Evolutionary conservation across 2,113 vertebrate genomes (phyloP).

Genomic region (Phylloscopus whistleri): DNA sequence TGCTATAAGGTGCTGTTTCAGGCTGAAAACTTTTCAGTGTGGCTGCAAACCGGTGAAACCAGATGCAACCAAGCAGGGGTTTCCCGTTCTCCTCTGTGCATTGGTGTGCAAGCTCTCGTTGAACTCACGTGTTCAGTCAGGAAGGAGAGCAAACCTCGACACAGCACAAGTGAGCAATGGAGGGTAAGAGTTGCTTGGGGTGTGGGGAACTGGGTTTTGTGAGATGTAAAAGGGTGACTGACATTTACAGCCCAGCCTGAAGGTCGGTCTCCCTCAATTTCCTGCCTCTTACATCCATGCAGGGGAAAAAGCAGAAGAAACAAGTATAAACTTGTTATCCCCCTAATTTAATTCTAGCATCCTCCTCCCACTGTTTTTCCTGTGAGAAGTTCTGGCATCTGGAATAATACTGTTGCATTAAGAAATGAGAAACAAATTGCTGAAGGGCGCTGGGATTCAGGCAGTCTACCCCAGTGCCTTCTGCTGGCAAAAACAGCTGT

Average conservation of each 20-base stretch:
- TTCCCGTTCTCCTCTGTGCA: neutral
- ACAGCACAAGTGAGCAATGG: rapidly evolving
- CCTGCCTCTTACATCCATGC: neutral
- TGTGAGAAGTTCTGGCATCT: neutral
- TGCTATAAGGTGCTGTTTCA: neutral
- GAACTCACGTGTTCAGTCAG: neutral
- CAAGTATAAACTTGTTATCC: neutral
- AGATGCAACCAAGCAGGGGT: slow-evolving; percentile 14
- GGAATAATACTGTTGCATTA: neutral
- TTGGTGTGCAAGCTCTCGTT: neutral
- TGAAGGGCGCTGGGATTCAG: neutral
- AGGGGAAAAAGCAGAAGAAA: neutral
- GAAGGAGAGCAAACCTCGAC: slow-evolving; percentile 13
- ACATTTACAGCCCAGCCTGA: neutral
- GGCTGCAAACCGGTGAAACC: slow-evolving; percentile 19
- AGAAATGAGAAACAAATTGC: neutral
- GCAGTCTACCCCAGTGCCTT: neutral
- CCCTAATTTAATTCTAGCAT: neutral
- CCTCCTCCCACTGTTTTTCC: neutral
- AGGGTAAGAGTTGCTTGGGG: neutral
- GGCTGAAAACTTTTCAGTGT: neutral
- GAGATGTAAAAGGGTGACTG: neutral
- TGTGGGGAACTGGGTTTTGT: neutral
- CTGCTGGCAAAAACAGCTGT: neutral
- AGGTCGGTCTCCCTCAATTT: neutral